phyloP scores from a whole-genome alignment of 2,113 vertebrate species.

The Vombatus ursinus region DNA sequence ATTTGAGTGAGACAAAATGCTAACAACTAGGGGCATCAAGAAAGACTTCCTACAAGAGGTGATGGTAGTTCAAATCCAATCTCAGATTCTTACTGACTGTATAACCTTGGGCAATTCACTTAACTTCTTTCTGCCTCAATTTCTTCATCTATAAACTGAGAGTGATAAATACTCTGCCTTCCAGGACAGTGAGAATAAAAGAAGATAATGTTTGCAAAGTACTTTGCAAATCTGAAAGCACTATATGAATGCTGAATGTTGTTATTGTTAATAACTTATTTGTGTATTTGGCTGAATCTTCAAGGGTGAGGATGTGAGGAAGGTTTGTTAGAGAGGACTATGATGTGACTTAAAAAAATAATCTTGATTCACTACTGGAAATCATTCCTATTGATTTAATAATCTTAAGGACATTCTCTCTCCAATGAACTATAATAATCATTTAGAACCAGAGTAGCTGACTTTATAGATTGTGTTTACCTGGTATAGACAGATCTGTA shows the following conservation, averaged over 20 bases:
- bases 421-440: slow-evolving; percentile 9
- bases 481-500: not conserved
- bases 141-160: not conserved
- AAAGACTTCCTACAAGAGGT: not conserved
- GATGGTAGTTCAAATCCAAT: not conserved
- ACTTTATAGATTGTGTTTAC: slow-evolving; percentile 38
- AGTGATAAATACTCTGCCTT: not conserved
- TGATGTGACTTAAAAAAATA: not conserved
- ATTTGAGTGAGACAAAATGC: not conserved
- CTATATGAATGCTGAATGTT: not conserved
- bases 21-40: not conserved
- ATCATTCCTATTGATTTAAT: not conserved
- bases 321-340: not conserved
- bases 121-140: not conserved
- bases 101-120: not conserved
- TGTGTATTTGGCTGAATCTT: not conserved
- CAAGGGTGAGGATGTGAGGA: not conserved
- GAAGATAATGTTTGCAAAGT: not conserved
- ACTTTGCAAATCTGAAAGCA: not conserved
- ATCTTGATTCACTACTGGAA: not conserved
- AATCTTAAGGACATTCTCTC: not conserved
- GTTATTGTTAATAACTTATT: not conserved
- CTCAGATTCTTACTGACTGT: not conserved
- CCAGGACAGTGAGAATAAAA: not conserved
- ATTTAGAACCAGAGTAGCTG: slow-evolving; percentile 1